Base-by-base conservation (phyloP, 1,140 invertebrate genomes). In the Gonatopus flavifemur region DNA sequence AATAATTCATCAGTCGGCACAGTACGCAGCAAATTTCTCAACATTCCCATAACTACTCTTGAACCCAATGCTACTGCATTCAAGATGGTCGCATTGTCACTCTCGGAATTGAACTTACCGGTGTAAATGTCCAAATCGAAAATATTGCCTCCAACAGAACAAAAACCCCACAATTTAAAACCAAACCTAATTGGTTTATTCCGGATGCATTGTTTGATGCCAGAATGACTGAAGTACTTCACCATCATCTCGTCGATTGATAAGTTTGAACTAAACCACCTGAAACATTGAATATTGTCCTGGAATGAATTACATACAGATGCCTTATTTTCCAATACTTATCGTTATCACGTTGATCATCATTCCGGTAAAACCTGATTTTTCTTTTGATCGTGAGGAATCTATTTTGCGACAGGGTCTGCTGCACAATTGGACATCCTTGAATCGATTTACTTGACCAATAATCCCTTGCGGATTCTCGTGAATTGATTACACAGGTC, bases 81-180 rank as follows among this genome's bases (percentile, higher is more conserved):
- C 12, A 7, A 12, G 6, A 12, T 12, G 6, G 6, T 12, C 25
- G 6, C 25, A 12, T 28, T 28, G 12, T 28, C 12, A 7, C 25
- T 12, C 12, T 12, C 25, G 12, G 12, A 28, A 6, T 28, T 28
- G 25, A n/a, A n/a, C n/a, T n/a, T n/a, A n/a, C 25, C 25, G 6
- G 25, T 45, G 24, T 25, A 30, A 49, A 21, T 22, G 19, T 40
- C n/a, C 12, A 10, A 35, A 30, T 42, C 24, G 15, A 42, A 42
- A 9, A 42, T 3, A 18, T 42, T 30, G 15, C 33, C 25, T 13
- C 20, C 3, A 3, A 3, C 15, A 13, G 22, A 19, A 22, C 30
- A 32, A 22, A 22, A 6, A 12, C 3, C 12, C 28, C 39, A 31
- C 10, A 16, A 12, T 32, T 42, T 35, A 9, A 35, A 15, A 4